Conservation (phyloP, 2,888 invertebrate genomes). For the Oxyteleia sp. region DNA sequence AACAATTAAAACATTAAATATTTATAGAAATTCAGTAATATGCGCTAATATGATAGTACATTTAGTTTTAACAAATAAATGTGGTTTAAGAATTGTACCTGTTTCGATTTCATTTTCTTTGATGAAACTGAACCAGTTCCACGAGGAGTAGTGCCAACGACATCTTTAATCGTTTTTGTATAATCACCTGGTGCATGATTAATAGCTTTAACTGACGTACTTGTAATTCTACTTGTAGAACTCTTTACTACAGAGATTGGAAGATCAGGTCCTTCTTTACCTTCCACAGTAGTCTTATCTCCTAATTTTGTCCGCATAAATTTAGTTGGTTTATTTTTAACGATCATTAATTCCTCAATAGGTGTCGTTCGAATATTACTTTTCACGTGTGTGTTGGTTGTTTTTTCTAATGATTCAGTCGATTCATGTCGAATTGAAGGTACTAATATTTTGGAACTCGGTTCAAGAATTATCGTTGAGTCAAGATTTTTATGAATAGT, state of each 20-base stretch:
- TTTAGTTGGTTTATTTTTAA: slow-evolving; percentile 28
- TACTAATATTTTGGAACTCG: slow-evolving; percentile 79
- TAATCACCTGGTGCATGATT: slow-evolving; percentile 40
- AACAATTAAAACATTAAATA: not conserved
- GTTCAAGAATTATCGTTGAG: slow-evolving; percentile 81
- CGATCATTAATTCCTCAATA: slow-evolving; percentile 5
- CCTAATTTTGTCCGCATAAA: slow-evolving; percentile 28
- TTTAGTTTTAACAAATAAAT: slow-evolving; percentile 12
- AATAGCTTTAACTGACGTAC: slow-evolving; percentile 64
- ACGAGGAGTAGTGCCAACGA: slow-evolving; percentile 19
- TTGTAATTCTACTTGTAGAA: slow-evolving; percentile 77
- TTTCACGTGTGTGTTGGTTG: slow-evolving; percentile 5
- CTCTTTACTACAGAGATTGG: slow-evolving; percentile 73
- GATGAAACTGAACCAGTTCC: slow-evolving; percentile 76
- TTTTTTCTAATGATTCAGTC: slow-evolving; percentile 80
- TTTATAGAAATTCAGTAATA: too few relatives aligned
- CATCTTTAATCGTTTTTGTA: slow-evolving; percentile 75
- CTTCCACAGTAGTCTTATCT: slow-evolving; percentile 43
- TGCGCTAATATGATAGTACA: too few relatives aligned
- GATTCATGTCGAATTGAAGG: slow-evolving; percentile 79
- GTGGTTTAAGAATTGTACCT: slow-evolving; percentile 74
- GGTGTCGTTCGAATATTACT: slow-evolving; percentile 40
- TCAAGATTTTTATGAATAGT: slow-evolving; percentile 77
- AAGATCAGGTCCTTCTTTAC: slow-evolving; percentile 32
- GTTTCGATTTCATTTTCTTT: slow-evolving; percentile 82